Conservation (phyloP, 2,888 invertebrate genomes). For the Eupithecia abbreviata region DNA sequence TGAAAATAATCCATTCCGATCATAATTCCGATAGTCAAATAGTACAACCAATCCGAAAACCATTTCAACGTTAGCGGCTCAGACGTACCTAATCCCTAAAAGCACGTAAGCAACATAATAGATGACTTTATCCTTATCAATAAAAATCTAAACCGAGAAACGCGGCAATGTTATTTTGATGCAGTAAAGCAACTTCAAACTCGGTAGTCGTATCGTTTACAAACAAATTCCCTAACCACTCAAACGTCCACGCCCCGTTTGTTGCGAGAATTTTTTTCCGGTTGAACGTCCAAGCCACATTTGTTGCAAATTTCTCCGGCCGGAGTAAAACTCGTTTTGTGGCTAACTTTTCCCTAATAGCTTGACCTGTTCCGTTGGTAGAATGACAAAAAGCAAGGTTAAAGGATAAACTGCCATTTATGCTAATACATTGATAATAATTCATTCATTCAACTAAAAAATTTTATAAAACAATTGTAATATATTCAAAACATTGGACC, state of each 20-base stretch:
- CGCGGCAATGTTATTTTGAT: slow-evolving; percentile 10
- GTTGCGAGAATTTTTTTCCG: too few relatives aligned
- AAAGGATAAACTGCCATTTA: neutral
- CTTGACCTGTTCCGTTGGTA: too few relatives aligned
- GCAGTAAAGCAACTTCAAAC: slow-evolving; percentile 17
- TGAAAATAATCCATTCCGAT: slow-evolving; percentile 30
- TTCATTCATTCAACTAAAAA: too few relatives aligned
- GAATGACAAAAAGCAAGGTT: too few relatives aligned
- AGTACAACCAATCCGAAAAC: slow-evolving; percentile 35
- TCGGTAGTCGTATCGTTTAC: neutral
- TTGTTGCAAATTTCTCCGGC: too few relatives aligned
- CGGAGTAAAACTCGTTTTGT: too few relatives aligned
- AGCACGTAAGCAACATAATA: slow-evolving; percentile 63
- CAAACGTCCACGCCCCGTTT: too few relatives aligned
- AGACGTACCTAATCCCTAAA: slow-evolving; percentile 40
- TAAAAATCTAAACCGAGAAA: slow-evolving; percentile 78
- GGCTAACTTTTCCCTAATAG: too few relatives aligned
- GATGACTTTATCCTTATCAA: slow-evolving; percentile 76
- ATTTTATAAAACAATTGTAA: too few relatives aligned
- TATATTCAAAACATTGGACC: neutral
- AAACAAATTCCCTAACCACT: neutral
- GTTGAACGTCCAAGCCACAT: too few relatives aligned
- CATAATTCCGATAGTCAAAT: slow-evolving; percentile 35
- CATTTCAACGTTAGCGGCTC: slow-evolving; percentile 28
- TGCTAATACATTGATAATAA: too few relatives aligned